Conservation (phyloP, 2,888 invertebrate species). For the Strigamia maritima region DNA sequence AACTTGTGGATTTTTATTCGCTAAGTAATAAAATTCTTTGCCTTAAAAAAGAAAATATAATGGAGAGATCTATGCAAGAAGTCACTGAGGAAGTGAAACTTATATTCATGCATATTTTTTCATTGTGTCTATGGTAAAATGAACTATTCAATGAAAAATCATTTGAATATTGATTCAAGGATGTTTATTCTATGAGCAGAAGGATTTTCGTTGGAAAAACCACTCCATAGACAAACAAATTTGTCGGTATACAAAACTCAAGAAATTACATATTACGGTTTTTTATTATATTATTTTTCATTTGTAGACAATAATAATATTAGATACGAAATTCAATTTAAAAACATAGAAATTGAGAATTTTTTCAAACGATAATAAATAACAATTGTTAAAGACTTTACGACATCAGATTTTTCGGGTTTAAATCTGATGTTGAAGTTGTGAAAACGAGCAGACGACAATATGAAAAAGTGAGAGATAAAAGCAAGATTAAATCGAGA, state of each 20-base stretch:
- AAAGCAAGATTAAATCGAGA: too few species aligned
- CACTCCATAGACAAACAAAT: conserved; percentile 4
- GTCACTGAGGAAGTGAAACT: neutral
- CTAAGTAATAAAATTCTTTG: neutral
- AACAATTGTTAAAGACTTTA: too few species aligned
- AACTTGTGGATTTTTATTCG: neutral
- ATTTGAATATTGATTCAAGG: conserved; percentile 17
- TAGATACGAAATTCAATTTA: too few species aligned
- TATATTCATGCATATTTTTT: neutral
- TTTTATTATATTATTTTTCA: too few species aligned
- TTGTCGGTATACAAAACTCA: neutral
- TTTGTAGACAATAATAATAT: too few species aligned
- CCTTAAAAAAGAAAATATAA: neutral
- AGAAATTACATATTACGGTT: too few species aligned
- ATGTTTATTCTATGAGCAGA: neutral
- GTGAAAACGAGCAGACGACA: too few species aligned
- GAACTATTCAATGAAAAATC: conserved; percentile 9
- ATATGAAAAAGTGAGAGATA: too few species aligned
- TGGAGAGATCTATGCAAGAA: neutral
- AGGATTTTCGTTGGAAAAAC: neutral
- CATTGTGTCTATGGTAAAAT: neutral
- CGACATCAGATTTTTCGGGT: too few species aligned
- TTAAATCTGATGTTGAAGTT: too few species aligned
- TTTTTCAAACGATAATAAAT: too few species aligned
- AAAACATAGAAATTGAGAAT: too few species aligned